Evolutionary conservation across 2,113 vertebrate species (phyloP).

Genomic region (Bos taurus): DNA sequence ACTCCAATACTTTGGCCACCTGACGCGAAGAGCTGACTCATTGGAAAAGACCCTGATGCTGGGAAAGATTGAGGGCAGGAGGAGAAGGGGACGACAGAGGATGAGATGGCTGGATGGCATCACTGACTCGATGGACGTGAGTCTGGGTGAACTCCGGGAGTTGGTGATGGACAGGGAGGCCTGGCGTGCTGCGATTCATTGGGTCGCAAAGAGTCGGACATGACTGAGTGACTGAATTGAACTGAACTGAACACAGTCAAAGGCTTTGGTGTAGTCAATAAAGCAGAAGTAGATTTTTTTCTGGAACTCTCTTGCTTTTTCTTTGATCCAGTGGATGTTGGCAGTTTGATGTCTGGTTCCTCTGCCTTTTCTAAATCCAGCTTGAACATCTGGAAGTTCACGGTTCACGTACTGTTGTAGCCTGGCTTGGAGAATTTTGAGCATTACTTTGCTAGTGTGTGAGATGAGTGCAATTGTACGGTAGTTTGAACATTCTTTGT

Average conservation of each 20-base stretch:
- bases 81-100: neutral
- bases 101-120: neutral
- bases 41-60: neutral
- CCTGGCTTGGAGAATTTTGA: neutral
- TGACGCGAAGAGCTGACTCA: rapidly evolving
- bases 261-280: neutral
- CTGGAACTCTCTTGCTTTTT: neutral
- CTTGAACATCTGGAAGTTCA: neutral
- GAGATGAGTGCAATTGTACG: neutral
- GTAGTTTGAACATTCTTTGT: neutral
- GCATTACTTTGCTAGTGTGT: neutral
- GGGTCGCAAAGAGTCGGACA: neutral
- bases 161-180: neutral
- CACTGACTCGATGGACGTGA: neutral
- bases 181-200: neutral
- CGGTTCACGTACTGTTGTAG: neutral
- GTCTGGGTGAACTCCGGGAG: neutral
- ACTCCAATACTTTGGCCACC: neutral
- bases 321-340: neutral
- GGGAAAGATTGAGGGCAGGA: neutral
- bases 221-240: rapidly evolving
- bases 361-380: neutral
- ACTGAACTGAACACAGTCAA: neutral
- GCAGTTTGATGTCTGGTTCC: neutral
- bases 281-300: neutral